Evolutionary conservation across 2,797 vertebrate genomes (phyloP).

Genomic region (Acanthis flammea): DNA sequence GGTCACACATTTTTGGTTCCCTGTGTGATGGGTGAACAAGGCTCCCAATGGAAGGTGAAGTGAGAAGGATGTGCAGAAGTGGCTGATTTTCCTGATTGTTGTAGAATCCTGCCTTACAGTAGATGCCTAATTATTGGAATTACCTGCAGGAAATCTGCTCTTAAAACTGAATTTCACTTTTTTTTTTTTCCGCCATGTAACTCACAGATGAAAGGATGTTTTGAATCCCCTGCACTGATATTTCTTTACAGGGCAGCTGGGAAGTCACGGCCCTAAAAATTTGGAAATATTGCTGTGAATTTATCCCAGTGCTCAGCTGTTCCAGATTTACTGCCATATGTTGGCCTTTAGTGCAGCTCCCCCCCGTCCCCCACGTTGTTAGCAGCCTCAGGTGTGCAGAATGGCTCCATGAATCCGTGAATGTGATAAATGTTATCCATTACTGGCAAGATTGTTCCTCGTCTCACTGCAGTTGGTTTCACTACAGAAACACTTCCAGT

Average conservation of each 20-base stretch:
- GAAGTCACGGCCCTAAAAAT: neutral
- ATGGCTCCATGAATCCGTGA: slow-evolving; percentile 2
- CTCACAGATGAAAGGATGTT: neutral
- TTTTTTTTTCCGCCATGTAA: neutral
- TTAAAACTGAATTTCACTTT: neutral
- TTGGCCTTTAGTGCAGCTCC: slow-evolving; percentile 36
- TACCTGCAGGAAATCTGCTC: neutral
- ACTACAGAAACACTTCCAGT: neutral
- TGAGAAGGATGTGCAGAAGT: neutral
- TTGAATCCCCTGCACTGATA: neutral
- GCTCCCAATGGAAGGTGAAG: neutral
- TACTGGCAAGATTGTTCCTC: neutral
- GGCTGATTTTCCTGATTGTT: neutral
- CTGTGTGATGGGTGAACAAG: neutral
- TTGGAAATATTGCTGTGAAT: slow-evolving; percentile 13
- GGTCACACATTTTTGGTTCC: neutral
- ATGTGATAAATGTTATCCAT: slow-evolving; percentile 43
- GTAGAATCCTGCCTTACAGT: neutral
- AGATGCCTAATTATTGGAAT: neutral
- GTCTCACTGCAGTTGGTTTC: slow-evolving; percentile 6
- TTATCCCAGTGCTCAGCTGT: slow-evolving; percentile 19
- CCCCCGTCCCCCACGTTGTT: neutral
- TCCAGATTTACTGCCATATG: slow-evolving; percentile 52
- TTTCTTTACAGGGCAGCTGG: neutral
- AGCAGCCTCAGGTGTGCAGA: slow-evolving; percentile 42